Evolutionary conservation across 2,113 vertebrate species (phyloP).

Genomic region (Orcinus orca): DNA sequence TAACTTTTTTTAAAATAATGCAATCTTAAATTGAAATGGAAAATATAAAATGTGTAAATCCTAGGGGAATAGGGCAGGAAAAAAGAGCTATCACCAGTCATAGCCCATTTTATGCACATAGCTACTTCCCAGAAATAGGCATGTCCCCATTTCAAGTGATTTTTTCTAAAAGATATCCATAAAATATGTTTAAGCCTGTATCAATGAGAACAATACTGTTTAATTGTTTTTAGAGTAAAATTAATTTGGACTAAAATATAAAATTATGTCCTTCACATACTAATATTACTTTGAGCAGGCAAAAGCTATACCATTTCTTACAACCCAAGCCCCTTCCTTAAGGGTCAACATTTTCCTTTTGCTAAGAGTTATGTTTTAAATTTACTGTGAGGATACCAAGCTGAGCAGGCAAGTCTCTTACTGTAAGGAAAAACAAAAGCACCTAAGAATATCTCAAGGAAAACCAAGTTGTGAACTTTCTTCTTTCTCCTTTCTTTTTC

Average conservation of each 20-base stretch:
- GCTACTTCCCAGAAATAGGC: background rate
- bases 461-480: background rate
- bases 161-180: background rate
- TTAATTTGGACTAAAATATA: slow-evolving; percentile 34
- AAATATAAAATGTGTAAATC: background rate
- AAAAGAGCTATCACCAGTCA: background rate
- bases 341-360: background rate
- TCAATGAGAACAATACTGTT: background rate
- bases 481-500: background rate
- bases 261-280: background rate
- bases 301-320: slow-evolving; percentile 10
- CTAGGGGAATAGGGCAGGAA: background rate
- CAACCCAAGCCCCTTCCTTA: background rate
- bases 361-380: slow-evolving; percentile 11
- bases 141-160: background rate
- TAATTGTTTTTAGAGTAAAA: slow-evolving; percentile 43
- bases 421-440: background rate
- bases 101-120: background rate
- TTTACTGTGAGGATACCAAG: background rate
- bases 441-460: background rate
- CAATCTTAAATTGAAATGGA: background rate
- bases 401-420: background rate
- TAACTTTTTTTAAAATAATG: background rate
- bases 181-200: background rate
- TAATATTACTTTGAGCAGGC: background rate